A percentile compares a stretch with the other conserved stretches of the same genome.
Evolutionary conservation across 2,888 invertebrate genomes (phyloP).

Genomic region (Ophion obscuratus): DNA sequence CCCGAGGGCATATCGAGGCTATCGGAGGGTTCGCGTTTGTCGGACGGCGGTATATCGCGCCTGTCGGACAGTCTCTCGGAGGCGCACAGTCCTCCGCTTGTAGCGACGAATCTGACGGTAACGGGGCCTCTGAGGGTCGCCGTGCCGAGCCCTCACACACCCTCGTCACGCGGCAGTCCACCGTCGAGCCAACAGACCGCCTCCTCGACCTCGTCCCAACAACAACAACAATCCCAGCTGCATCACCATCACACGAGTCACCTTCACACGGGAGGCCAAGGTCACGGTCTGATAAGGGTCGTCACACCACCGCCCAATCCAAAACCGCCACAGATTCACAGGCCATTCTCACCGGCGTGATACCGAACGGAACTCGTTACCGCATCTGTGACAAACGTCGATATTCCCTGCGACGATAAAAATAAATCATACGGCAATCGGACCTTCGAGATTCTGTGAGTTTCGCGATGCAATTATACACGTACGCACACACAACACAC

Average conservation of each 20-base stretch:
- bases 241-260: slow-evolving; percentile 55
- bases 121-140: slow-evolving; percentile 82
- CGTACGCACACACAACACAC: background rate
- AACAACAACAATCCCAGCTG: slow-evolving; percentile 62
- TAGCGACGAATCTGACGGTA: slow-evolving; percentile 82
- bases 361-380: slow-evolving; percentile 70
- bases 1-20: slow-evolving; percentile 81
- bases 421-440: slow-evolving; percentile 69
- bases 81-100: slow-evolving; percentile 82
- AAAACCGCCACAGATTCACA: slow-evolving; percentile 82
- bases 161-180: slow-evolving; percentile 82
- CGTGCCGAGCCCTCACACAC: slow-evolving; percentile 82
- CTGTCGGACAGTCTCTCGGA: slow-evolving; percentile 82
- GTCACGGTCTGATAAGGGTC: slow-evolving; percentile 79
- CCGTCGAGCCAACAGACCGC: slow-evolving; percentile 72
- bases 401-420: slow-evolving; percentile 64
- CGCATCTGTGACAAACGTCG: slow-evolving; percentile 57
- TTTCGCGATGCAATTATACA: slow-evolving; percentile 39
- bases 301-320: slow-evolving; percentile 81
- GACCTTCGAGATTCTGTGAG: slow-evolving; percentile 76
- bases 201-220: slow-evolving; percentile 61
- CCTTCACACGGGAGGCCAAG: slow-evolving; percentile 76
- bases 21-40: slow-evolving; percentile 81
- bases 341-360: slow-evolving; percentile 84
- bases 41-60: slow-evolving; percentile 82